Evolutionary conservation across 1,140 invertebrate species (phyloP).

Genomic region (Prorops nasuta): DNA sequence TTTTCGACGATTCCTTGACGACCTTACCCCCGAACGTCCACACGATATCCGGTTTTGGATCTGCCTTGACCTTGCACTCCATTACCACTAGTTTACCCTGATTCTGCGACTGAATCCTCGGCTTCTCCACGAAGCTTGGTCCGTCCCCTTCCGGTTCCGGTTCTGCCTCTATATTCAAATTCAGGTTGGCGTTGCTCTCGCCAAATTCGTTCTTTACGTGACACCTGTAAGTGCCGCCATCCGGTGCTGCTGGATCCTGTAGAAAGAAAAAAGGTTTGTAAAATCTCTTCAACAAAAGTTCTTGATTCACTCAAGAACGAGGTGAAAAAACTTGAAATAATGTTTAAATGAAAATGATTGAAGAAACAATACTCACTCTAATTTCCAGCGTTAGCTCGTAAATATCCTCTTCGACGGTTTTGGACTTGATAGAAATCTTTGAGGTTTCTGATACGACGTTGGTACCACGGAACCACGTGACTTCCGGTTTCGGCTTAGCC

Average conservation of each 20-base stretch:
- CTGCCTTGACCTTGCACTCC: constrained; percentile 93
- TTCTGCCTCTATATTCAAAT: constrained; percentile 95
- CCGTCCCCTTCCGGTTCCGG: constrained; percentile 89
- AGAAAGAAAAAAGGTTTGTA: constrained; percentile 44
- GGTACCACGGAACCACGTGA: constrained; percentile 87
- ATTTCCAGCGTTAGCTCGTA: constrained; percentile 89
- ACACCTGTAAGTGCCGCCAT: constrained; percentile 96
- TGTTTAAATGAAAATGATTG: neutral
- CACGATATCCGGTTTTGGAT: constrained; percentile 89
- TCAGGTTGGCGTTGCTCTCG: constrained; percentile 97
- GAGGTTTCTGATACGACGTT: constrained; percentile 81
- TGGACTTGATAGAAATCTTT: constrained; percentile 80
- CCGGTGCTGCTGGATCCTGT: constrained; percentile 88
- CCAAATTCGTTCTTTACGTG: constrained; percentile 95
- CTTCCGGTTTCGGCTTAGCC: constrained; percentile 85
- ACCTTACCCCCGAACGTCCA: constrained; percentile 85
- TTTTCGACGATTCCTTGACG: constrained; percentile 77
- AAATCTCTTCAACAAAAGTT: neutral
- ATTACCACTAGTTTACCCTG: constrained; percentile 96
- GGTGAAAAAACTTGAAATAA: constrained; percentile 1
- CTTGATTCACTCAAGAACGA: no score
- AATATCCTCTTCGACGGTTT: constrained; percentile 75
- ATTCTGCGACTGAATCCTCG: constrained; percentile 89
- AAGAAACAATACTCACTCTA: constrained; percentile 61
- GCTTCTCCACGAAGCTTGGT: constrained; percentile 98